Percentiles rank a stretch among this genome's conserved stretches.
phyloP scores from a whole-genome alignment of 2,797 vertebrate species.

The Percopsis omiscomaycus region DNA sequence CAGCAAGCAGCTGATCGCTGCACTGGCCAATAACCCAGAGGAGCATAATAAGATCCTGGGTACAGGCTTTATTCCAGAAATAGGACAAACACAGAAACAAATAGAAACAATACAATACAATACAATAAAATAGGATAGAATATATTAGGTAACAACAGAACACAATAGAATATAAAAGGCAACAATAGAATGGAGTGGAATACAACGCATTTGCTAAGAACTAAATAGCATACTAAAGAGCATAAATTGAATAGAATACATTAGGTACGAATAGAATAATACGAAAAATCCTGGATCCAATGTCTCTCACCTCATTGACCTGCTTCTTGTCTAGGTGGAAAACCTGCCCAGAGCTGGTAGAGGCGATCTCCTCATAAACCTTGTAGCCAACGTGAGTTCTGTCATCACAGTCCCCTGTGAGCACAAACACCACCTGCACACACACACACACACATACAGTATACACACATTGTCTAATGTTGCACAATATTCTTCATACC shows the following conservation, averaged over 20 bases:
- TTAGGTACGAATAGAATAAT: not conserved
- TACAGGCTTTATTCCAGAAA: not conserved
- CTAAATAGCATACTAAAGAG: not conserved
- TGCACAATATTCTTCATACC: not conserved
- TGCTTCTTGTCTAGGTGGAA: conserved; percentile 98
- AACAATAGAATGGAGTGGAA: not conserved
- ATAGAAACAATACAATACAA: not conserved
- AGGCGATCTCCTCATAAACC: conserved; percentile 97
- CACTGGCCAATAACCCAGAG: not conserved
- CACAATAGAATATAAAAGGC: not conserved
- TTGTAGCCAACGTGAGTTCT: conserved; percentile 92
- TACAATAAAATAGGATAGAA: not conserved
- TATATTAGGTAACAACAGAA: not conserved
- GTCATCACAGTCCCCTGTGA: conserved; percentile 98
- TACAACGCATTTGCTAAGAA: too few relatives aligned
- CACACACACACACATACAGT: conserved; percentile 20
- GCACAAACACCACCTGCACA: conserved; percentile 93
- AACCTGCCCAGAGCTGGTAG: conserved; percentile 97
- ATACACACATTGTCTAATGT: conserved; percentile 48
- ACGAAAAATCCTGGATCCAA: not conserved
- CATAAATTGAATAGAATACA: conserved; percentile 7
- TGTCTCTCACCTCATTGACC: conserved; percentile 91
- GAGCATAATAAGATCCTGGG: not conserved
- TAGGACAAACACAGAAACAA: not conserved
- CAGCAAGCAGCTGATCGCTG: conserved; percentile 1